Base-by-base conservation (phyloP, 1,140 invertebrate genomes). In the Aphelenchoides avenae region DNA sequence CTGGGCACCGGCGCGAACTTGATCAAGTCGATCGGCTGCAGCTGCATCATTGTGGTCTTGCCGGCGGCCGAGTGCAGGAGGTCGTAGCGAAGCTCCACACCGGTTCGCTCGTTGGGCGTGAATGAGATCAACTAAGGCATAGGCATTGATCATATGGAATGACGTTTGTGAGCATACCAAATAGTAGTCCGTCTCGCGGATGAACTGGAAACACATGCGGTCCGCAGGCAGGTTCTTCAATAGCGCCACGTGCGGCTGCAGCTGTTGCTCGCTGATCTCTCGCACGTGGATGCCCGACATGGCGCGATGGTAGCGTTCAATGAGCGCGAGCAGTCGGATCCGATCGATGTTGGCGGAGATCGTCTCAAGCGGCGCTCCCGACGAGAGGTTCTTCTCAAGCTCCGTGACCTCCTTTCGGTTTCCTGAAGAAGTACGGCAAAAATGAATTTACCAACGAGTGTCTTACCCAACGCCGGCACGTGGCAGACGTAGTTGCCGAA, bases 401-500 rank as follows among this genome's bases (percentile, higher is more conserved):
- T 36, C 41, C 5, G 5, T 37, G 18, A 56, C 41, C 20, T 56
- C 54, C 1, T 56, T 54, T 18, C 31, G 48, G 27, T 41, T 29
- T 4, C 50, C 55, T 56, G 5, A n/a, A 56, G n/a, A 20, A 53
- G 1, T 31, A 11, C 27, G 13, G 27, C 1, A 0, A 52, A 57
- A 27, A 5, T n/a, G 54, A 52, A 52, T n/a, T n/a, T 3, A 33
- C 5, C 27, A 13, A 54, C 7, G 5, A 15, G 0, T 1, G 18
- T 5, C 27, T 13, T 26, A 51, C 63, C 64, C 6, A 65, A 33
- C 2, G 48, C 27, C 9, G 39, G 61, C 24, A 65, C 50, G 0
- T 57, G 57, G n/a, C 49, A 57, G n/a, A 68, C 40, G 30, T 66
- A 31, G 22, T 52, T 39, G 5, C 63, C 63, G 41, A 36, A 59